Conservation (phyloP, 2,113 vertebrate species). For the Psilopsiagon aymara region DNA sequence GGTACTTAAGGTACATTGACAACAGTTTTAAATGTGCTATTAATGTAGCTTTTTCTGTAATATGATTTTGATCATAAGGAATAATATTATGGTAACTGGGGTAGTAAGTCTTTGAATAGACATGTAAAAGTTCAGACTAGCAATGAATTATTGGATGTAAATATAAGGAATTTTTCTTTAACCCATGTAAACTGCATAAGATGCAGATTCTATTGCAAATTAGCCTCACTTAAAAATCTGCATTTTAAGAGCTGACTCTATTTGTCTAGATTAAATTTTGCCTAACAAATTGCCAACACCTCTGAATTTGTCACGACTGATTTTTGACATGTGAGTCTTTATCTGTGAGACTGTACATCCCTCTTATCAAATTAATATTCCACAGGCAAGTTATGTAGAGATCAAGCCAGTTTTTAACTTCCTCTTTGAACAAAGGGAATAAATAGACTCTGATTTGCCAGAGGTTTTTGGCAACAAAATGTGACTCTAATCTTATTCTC, state of each 20-base stretch:
- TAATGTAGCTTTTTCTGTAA: background rate
- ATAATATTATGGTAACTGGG: background rate
- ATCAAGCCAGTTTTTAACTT: background rate
- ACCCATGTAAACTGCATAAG: background rate
- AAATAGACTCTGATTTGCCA: background rate
- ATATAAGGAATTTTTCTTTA: background rate
- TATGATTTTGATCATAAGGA: background rate
- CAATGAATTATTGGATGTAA: background rate
- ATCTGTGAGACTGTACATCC: background rate
- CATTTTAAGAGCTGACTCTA: background rate
- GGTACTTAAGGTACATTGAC: fast-evolving
- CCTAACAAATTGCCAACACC: background rate
- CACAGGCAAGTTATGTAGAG: background rate
- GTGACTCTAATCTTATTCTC: background rate
- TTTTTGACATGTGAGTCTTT: background rate
- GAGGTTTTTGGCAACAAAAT: background rate
- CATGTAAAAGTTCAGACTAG: background rate
- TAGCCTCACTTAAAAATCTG: background rate
- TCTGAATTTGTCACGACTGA: background rate
- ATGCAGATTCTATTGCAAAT: background rate
- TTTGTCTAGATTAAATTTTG: background rate
- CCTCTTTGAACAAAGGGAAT: background rate
- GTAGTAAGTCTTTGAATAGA: background rate
- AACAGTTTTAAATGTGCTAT: fast-evolving
- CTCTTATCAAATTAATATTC: background rate